Base-by-base conservation (phyloP, 2,888 invertebrate species). In the Amorpha juglandis region DNA sequence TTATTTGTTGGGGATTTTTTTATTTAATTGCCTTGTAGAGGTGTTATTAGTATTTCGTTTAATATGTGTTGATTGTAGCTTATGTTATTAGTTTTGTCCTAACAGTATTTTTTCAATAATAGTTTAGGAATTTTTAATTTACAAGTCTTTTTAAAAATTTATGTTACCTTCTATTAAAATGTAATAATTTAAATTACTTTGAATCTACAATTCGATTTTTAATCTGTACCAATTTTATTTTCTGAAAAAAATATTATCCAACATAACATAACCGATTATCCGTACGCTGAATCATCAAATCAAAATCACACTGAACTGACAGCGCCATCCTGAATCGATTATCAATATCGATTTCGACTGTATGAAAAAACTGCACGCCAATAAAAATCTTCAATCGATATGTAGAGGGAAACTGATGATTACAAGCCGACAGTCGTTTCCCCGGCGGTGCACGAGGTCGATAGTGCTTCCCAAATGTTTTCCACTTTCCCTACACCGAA, bases 321-420 rank as follows among this genome's bases (percentile, higher is more conserved):
- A 19, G 58, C 58, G 53, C 35, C 53, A 58, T 58, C 58, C 58
- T 58, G 19, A 42, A 58, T 58, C 58, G 58, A 58, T 58, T 58
- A 58, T 42, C 38, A 19, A 38, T 58, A 58, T 58, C 58, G 58
- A 7, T 58, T 58, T 58, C 58, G 58, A 58, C 42, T 58, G 38
- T 58, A 58, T 42, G 27, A 35, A 58, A 58, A 55, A 58, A 19
- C 19, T 12, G 38, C 58, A 58, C 58, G 42, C 58, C 42, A 58
- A 42, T 58, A 58, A 58, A 58, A 35, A 53, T 55, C 35, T 35
- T 55, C 11, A 16, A 16, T 27, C 21, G 21, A 21, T 14, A 21
- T 35, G 42, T 58, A 38, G 38, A 58, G 58, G 58, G 58, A 58
- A 58, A 58, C 58, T 12, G 16, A 38, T 42, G 11, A 58, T 58